Base-by-base conservation (phyloP, 2,113 vertebrate genomes). In the Dendropsophus ebraccatus region DNA sequence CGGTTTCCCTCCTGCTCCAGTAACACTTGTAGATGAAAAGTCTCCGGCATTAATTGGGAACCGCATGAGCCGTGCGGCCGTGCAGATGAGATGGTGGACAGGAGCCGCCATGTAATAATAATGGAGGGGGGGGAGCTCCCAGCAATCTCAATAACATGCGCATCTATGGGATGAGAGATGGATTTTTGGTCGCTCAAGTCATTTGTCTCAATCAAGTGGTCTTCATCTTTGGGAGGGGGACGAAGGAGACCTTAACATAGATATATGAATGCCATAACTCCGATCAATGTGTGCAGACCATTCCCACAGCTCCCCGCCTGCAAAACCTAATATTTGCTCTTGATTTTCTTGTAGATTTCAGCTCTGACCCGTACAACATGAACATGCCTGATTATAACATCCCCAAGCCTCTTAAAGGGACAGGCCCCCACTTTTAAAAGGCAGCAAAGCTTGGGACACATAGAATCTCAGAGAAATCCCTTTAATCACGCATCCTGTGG, bases 1-100 rank as follows among this genome's bases (percentile, higher is more conserved):
- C 80, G 1, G 54, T 72, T 83, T 65, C 69, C 16, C 82, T 58
- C 70, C 32, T 75, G 56, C 58, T 50, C 83, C 30, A 76, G 25
- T 90, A 90, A 90, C 90, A 85, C 88, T 92, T 90, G 91, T 88
- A 90, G 8, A 81, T 58, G 90, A 85, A 85, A 58, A 45, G 87
- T 87, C 91, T 91, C 88, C 88, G 89, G 89, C 89, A 92, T 91
- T 93, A 89, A 92, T 92, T 91, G 92, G 90, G 90, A 89, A 88
- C 90, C 90, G 88, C 86, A 90, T 91, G 83, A 32, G 87, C 89
- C 89, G 67, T 23, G 79, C 88, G 90, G 35, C 89, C 91, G 83
- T 87, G 90, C 86, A 84, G 35, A 74, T 62, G 52, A 74, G 23
- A 28, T 30, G 41, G 32, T 9, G 25, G 45, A 56, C 30, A 56